Base-by-base conservation (phyloP, 2,797 vertebrate species). In the Adrianichthys oophorus region DNA sequence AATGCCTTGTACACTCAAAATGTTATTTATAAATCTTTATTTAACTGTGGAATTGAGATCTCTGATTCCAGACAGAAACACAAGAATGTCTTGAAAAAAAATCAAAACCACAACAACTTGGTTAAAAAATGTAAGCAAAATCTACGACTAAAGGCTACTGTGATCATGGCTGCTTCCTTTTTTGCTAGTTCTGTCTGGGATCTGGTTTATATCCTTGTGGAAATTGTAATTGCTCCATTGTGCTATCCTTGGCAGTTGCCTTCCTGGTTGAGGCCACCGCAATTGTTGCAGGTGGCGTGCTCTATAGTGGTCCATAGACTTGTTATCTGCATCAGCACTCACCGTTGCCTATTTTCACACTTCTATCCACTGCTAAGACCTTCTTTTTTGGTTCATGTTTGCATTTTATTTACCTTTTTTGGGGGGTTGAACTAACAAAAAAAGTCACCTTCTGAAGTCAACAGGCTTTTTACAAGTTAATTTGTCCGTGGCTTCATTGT, bases 221-320 rank as follows among this genome's bases (percentile, higher is more conserved):
- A 16, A 29, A 66, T 69, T 65, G 60, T 55, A 67, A 79, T 53
- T 68, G n/a, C 60, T 62, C 56, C 17, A 13, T 24, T 47, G 59
- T 29, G 26, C 26, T 29, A 7, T 23, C 52, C 26, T 48, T 48
- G 71, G n/a, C 26, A 46, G 57, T 46, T 59, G 74, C 77, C 79
- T 82, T 74, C 74, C 74, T 44, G 68, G 53, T 70, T 52, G 75
- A 85, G 84, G 82, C 78, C 84, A 87, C 79, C 84, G 49, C 62
- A 48, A 61, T 7, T 75, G 69, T 68, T 80, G 59, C 54, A 83
- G 61, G 79, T 76, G 70, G 68, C 37, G 23, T 16, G 46, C 59
- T 59, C 74, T 48, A 2, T 68, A 70, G 81, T 74, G 70, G 82
- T 65, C 67, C 52, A 0, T 15, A 62, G 70, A 81, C 62, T 66